These are phyloP conservation scores for Cryptus armator DNA, from an alignment of 2,888 invertebrate genomes.

Conservation along the genomic window DNA sequence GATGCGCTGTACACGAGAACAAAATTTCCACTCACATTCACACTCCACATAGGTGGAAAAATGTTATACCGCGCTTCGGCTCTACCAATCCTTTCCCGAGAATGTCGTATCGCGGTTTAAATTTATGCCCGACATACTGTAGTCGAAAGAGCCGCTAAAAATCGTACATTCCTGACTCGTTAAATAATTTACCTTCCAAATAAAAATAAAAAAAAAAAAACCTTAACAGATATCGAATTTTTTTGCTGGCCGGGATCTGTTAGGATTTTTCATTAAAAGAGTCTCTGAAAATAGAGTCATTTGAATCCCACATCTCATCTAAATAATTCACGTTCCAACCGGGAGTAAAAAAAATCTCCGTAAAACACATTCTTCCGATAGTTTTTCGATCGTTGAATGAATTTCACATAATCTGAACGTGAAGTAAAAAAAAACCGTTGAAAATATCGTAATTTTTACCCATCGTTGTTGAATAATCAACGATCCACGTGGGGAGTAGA, in stretches of 20 bases:
- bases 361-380: no score
- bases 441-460: background rate
- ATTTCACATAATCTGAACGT: no score
- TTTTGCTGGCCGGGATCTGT: background rate
- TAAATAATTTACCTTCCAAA: background rate
- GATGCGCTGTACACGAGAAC: background rate
- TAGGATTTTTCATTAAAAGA: background rate
- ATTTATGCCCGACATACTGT: background rate
- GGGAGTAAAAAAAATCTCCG: background rate
- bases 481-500: background rate
- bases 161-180: background rate
- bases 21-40: slow-evolving; percentile 44
- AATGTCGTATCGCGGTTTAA: background rate
- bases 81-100: background rate
- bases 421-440: background rate
- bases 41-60: slow-evolving; percentile 38
- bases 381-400: no score
- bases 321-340: background rate
- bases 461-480: background rate
- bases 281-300: background rate
- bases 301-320: background rate
- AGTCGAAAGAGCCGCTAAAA: background rate
- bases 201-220: background rate
- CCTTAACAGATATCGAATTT: background rate
- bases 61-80: background rate